A percentile compares a stretch with the other conserved stretches of the same genome.
Conservation (phyloP, 2,888 invertebrate genomes). For the Andricus curvator region DNA sequence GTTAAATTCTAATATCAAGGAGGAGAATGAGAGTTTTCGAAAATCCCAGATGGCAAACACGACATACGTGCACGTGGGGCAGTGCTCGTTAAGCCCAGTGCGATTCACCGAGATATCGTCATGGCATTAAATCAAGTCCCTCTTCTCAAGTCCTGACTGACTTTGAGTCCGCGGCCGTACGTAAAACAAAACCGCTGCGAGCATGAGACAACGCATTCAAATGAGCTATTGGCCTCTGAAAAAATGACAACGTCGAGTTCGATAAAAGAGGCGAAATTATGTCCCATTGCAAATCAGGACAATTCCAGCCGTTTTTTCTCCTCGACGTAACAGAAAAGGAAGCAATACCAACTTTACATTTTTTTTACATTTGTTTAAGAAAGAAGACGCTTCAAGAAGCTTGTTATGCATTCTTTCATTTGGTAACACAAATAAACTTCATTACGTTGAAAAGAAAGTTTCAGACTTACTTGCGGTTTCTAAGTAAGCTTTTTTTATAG, state of each 20-base stretch:
- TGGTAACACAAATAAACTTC: not conserved
- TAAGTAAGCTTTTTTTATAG: no score
- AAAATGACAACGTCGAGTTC: slow-evolving; percentile 64
- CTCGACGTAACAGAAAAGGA: not conserved
- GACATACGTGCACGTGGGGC: slow-evolving; percentile 61
- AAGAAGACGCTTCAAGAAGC: not conserved
- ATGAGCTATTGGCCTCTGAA: slow-evolving; percentile 70
- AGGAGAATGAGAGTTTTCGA: slow-evolving; percentile 47
- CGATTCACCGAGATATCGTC: slow-evolving; percentile 72
- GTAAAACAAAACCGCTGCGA: slow-evolving; percentile 70
- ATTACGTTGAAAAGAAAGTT: not conserved
- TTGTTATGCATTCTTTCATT: not conserved
- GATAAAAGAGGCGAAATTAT: slow-evolving; percentile 34
- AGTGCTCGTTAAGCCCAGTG: slow-evolving; percentile 72
- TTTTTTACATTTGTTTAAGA: not conserved
- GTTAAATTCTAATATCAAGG: slow-evolving; percentile 11
- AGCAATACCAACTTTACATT: not conserved
- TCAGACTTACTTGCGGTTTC: no score
- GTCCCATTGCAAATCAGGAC: slow-evolving; percentile 37
- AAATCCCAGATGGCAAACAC: slow-evolving; percentile 55
- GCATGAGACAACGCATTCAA: slow-evolving; percentile 70
- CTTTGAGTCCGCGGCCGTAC: slow-evolving; percentile 61
- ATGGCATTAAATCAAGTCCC: slow-evolving; percentile 73
- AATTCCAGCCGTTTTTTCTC: not conserved
- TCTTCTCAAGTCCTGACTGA: slow-evolving; percentile 59